phyloP scores from a whole-genome alignment of 2,797 vertebrate genomes.

The Melanotaenia pygmaea region DNA sequence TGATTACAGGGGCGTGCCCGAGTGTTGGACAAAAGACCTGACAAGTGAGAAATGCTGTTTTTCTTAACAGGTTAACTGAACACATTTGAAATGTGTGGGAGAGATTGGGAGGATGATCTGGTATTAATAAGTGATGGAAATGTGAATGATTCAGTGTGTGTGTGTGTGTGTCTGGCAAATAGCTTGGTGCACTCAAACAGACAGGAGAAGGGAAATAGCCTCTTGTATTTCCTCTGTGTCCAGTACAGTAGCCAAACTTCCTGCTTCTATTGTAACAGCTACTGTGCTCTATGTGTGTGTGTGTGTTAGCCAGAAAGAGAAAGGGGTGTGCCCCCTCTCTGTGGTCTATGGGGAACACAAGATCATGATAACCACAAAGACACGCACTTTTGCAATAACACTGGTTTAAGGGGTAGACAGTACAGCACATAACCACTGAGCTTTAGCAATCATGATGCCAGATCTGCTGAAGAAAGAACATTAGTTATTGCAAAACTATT shows the following conservation, averaged over 20 bases:
- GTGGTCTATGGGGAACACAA: constrained; percentile 53
- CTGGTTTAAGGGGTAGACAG: constrained; percentile 39
- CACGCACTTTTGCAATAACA: constrained; percentile 21
- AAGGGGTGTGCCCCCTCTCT: constrained; percentile 67
- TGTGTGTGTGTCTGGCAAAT: constrained; percentile 5
- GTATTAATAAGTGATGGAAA: constrained; percentile 21
- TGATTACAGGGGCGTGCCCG: constrained; percentile 44
- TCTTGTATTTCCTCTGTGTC: constrained; percentile 74
- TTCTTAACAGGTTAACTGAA: constrained; percentile 1
- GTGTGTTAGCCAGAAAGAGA: constrained; percentile 35
- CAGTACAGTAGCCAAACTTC: constrained; percentile 74
- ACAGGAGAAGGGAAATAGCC: constrained; percentile 54
- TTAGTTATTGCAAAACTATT: neutral
- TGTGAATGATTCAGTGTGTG: neutral
- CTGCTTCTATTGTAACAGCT: constrained; percentile 72
- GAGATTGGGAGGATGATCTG: constrained; percentile 6
- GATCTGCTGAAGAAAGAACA: neutral
- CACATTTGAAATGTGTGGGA: constrained; percentile 15
- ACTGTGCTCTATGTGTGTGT: constrained; percentile 38
- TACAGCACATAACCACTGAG: neutral
- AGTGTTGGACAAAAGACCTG: constrained; percentile 9
- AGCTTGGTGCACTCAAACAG: constrained; percentile 4
- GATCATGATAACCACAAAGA: constrained; percentile 55
- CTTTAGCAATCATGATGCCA: neutral
- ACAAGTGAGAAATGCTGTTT: constrained; percentile 16